Evolutionary conservation across 2,113 vertebrate genomes (phyloP).

Genomic region (Polypterus senegalus): DNA sequence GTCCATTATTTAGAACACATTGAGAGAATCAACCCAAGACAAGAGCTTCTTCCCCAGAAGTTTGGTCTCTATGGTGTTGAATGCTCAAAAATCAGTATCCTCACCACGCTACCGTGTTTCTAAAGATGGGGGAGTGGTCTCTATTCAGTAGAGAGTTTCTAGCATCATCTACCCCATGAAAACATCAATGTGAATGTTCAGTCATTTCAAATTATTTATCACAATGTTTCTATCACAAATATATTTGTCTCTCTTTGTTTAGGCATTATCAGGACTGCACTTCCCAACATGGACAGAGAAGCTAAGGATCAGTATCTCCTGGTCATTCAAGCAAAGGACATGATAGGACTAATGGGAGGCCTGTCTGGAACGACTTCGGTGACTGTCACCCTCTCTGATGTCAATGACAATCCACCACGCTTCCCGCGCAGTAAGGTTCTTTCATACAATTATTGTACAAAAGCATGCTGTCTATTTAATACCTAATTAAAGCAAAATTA

Average conservation of each 20-base stretch:
- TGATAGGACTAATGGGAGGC: slow-evolving; percentile 93
- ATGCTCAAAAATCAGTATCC: no score
- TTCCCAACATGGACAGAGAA: slow-evolving; percentile 93
- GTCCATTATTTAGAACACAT: no score
- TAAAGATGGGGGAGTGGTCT: no score
- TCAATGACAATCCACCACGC: slow-evolving; percentile 88
- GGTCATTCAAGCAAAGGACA: slow-evolving; percentile 95
- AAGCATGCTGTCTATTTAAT: neutral
- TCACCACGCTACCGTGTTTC: no score
- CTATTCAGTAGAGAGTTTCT: no score
- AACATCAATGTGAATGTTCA: no score
- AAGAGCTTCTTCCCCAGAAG: no score
- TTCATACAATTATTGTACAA: neutral
- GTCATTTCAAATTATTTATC: no score
- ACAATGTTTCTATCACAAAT: no score
- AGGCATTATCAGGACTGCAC: slow-evolving; percentile 89
- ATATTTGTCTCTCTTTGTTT: slow-evolving; percentile 12
- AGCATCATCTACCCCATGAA: no score
- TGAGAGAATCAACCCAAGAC: no score
- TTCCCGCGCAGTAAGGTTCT: slow-evolving; percentile 72
- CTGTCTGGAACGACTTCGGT: slow-evolving; percentile 88
- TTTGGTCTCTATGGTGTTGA: no score
- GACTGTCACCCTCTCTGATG: slow-evolving; percentile 82
- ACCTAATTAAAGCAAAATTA: neutral
- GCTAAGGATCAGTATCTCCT: slow-evolving; percentile 87